phyloP scores from a whole-genome alignment of 2,113 vertebrate genomes.

The Passer domesticus region DNA sequence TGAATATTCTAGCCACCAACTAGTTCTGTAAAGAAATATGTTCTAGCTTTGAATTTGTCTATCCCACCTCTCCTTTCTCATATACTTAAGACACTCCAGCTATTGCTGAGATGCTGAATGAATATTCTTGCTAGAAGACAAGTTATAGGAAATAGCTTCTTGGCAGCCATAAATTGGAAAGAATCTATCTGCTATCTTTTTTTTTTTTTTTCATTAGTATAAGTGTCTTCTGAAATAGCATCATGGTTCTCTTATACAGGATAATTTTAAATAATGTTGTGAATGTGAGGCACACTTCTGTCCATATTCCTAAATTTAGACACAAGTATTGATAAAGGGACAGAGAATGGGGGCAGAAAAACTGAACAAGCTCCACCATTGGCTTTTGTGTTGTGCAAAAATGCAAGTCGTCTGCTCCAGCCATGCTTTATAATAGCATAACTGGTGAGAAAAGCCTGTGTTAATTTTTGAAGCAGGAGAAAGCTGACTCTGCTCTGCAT shows the following conservation, averaged over 20 bases:
- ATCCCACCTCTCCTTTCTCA: background rate
- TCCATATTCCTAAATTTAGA: background rate
- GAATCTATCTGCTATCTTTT: background rate
- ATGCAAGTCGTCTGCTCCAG: accelerated
- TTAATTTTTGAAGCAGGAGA: background rate
- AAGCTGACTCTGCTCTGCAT: accelerated
- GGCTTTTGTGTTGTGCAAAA: background rate
- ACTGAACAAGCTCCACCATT: background rate
- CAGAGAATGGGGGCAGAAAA: background rate
- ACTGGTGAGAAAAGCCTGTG: background rate
- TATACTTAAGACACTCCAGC: background rate
- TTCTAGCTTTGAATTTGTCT: background rate
- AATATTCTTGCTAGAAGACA: background rate
- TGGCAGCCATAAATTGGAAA: background rate
- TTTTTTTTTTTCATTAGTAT: background rate
- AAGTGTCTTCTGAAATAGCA: background rate
- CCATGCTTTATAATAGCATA: background rate
- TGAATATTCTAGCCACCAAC: background rate
- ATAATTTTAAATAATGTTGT: background rate
- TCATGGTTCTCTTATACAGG: background rate
- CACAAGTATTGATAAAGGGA: background rate
- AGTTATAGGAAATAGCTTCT: background rate
- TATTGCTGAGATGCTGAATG: background rate
- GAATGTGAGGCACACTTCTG: background rate
- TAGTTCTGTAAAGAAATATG: background rate